Evolutionary conservation across 2,113 vertebrate species (phyloP).

Genomic region (Glaucidium brasilianum): DNA sequence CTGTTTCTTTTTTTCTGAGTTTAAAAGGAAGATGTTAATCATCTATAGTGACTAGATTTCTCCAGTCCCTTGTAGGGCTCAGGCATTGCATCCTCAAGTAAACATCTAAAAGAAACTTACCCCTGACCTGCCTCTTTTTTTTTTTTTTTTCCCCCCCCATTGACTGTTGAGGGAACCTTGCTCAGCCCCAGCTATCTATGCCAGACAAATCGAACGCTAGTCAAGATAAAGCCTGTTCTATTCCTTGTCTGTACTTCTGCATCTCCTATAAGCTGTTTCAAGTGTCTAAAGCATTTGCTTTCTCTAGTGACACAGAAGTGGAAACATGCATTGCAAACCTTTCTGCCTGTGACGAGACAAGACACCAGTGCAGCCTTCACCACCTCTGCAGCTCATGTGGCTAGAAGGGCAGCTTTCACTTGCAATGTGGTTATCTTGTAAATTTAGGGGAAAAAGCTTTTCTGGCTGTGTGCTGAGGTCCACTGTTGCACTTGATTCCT

Average conservation of each 20-base stretch:
- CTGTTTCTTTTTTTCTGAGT: rapidly evolving
- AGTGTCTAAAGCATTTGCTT: neutral
- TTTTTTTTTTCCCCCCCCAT: no score
- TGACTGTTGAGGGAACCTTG: neutral
- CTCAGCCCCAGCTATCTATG: rapidly evolving
- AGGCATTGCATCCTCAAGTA: neutral
- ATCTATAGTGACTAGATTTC: neutral
- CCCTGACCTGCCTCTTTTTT: rapidly evolving
- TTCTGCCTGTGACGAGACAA: no score
- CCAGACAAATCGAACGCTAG: rapidly evolving
- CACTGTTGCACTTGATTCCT: neutral
- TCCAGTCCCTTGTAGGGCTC: rapidly evolving
- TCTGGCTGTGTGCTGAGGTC: neutral
- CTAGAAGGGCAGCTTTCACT: neutral
- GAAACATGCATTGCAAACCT: rapidly evolving
- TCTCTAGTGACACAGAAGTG: neutral
- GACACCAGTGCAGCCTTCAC: rapidly evolving
- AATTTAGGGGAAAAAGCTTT: neutral
- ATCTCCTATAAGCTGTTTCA: neutral
- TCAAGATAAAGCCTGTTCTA: neutral
- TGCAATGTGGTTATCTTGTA: rapidly evolving
- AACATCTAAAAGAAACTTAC: rapidly evolving
- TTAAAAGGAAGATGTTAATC: rapidly evolving
- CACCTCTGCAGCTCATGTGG: neutral
- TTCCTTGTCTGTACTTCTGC: neutral